phyloP scores from a whole-genome alignment of 2,797 vertebrate species.

The Otus scops region DNA sequence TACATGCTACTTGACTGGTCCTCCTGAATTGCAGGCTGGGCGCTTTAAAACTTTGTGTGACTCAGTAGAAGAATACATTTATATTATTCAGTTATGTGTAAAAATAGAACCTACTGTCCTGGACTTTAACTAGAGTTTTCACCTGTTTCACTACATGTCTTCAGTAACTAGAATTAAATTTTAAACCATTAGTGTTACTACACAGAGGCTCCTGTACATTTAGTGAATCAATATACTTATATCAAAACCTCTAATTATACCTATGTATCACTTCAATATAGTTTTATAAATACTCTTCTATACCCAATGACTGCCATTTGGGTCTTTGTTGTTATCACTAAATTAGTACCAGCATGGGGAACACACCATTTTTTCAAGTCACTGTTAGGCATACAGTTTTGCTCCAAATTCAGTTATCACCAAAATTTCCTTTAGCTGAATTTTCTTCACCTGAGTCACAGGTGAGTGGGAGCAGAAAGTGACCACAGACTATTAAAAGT shows the following conservation, averaged over 20 bases:
- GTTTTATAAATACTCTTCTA: not conserved
- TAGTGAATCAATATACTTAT: not conserved
- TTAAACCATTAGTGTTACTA: not conserved
- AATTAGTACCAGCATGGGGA: not conserved
- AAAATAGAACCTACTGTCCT: not conserved
- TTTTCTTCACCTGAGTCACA: not conserved
- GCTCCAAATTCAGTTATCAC: not conserved
- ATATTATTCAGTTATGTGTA: not conserved
- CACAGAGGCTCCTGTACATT: not conserved
- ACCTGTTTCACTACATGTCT: not conserved
- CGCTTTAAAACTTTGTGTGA: not conserved
- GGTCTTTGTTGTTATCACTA: not conserved
- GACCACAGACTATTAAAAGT: conserved; percentile 1
- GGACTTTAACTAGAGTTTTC: not conserved
- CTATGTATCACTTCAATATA: not conserved
- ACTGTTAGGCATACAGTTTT: not conserved
- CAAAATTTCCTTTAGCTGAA: not conserved
- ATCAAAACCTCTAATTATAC: not conserved
- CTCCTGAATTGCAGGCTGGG: not conserved
- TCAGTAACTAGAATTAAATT: not conserved
- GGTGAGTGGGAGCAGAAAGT: not conserved
- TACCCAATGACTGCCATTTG: not conserved
- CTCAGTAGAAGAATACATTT: not conserved
- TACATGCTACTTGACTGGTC: not conserved
- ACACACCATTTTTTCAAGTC: not conserved